A percentile compares a stretch with the other conserved stretches of the same genome.
These are phyloP conservation scores for Ardeotis arabs DNA, from an alignment of 2,113 vertebrate species.

Conservation along the genomic window DNA sequence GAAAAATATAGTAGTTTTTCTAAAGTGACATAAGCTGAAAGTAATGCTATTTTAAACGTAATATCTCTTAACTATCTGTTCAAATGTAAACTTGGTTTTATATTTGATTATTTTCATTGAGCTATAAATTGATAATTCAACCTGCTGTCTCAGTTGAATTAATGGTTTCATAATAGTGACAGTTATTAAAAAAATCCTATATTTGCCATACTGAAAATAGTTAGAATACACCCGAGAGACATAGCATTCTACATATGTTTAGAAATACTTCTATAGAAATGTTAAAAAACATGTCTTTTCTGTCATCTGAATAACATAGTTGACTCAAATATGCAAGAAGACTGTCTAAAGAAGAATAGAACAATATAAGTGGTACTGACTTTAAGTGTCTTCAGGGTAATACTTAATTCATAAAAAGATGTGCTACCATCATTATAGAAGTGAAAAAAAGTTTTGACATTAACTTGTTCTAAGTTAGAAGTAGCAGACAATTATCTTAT, in stretches of 20 bases:
- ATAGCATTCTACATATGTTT: not conserved
- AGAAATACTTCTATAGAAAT: not conserved
- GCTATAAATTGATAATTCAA: not conserved
- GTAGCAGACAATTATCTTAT: not conserved
- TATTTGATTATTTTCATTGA: not conserved
- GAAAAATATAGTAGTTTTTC: not conserved
- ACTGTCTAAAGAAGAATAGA: not conserved
- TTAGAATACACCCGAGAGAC: not conserved
- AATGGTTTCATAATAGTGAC: not conserved
- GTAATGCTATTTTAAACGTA: not conserved
- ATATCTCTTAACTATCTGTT: not conserved
- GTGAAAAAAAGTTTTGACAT: constrained; percentile 42
- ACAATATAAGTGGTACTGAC: not conserved
- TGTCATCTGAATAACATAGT: not conserved
- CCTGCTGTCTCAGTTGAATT: not conserved
- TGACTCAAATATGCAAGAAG: not conserved
- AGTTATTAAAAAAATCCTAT: not conserved
- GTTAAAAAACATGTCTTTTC: not conserved
- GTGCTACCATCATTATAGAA: not conserved
- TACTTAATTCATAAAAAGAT: constrained; percentile 57
- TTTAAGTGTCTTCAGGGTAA: constrained; percentile 37
- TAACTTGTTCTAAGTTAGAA: not conserved
- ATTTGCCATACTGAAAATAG: not conserved
- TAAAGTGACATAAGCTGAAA: not conserved
- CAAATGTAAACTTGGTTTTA: not conserved